Evolutionary conservation across 2,797 vertebrate genomes (phyloP), one percentile per base, ranked within the genome.

Genomic region (Sebastes kiyomatsui): DNA sequence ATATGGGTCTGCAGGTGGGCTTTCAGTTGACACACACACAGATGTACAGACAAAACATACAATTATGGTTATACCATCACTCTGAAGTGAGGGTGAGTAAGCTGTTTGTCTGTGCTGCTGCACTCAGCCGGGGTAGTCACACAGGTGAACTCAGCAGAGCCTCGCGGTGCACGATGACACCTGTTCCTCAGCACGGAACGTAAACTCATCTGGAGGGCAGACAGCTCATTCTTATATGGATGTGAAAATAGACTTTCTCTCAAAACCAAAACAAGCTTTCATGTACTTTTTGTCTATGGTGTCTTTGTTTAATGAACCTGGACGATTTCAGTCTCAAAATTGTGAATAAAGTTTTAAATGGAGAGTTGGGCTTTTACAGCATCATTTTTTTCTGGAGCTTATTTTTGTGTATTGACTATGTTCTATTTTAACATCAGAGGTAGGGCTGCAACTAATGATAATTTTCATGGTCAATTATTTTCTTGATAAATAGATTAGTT

Each of bases 31-130:
- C 88, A 87, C 80, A 80, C 30, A 62, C 60, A 54, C 67, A 87
- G 60, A 87, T 66, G 62, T 20, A 14, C 59, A 83, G 87, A 88
- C 82, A 78, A 54, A 86, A 83, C 84, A 22, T 49, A 62, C 67
- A 83, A 78, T 84, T 82, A 88, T 64, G 75, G 71, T 81, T 72
- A 88, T 79, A 54, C 22, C 64, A 67, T 79, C 82, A 42, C 84
- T 81, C 62, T 83, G 58, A 74, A 68, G 52, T 32, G 79, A 61
- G 32, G 69, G 75, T 94, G 91, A 93, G 87, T 94, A 91, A 85
- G 75, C 73, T 87, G 84, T 87, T 88, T 88, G 91, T 90, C 89
- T 91, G 79, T 22, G 67, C 16, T 56, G 69, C 70, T 84, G 85
- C 65, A 52, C 66, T 77, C 56, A 81, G 54, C 55, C 1, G 33